These are phyloP conservation scores for Lampris incognitus DNA, from an alignment of 2,113 vertebrate genomes.

Conservation along the genomic window DNA sequence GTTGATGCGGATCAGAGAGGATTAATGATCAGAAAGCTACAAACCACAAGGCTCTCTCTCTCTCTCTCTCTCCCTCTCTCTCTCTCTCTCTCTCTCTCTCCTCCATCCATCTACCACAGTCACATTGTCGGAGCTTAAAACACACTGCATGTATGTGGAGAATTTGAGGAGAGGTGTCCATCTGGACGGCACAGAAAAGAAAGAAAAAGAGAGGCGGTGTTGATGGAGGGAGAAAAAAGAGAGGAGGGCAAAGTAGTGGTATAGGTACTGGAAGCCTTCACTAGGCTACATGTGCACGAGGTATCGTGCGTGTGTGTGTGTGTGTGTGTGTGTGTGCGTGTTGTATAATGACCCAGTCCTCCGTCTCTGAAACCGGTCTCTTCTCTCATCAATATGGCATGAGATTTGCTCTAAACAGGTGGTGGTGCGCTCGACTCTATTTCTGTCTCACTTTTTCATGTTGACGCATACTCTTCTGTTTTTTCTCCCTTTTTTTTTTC, in stretches of 20 bases:
- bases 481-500: background rate
- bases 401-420: background rate
- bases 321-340: background rate
- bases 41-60: conserved; percentile 65
- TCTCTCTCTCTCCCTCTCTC: conserved; percentile 26
- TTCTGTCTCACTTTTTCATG: background rate
- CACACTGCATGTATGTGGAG: conserved; percentile 20
- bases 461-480: conserved; percentile 10
- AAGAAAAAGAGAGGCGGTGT: background rate
- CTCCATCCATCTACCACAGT: conserved; percentile 36
- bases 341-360: background rate
- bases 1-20: conserved; percentile 72
- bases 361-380: background rate
- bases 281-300: no score
- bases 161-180: background rate
- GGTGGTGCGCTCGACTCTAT: background rate
- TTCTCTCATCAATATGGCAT: background rate
- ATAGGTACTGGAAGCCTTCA: no score
- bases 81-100: conserved; percentile 23
- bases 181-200: conserved; percentile 9
- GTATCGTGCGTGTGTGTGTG: no score
- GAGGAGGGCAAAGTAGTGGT: no score
- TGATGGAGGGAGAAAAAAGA: conserved; percentile 9
- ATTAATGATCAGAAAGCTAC: conserved; percentile 76
- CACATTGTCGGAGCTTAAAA: conserved; percentile 47